A percentile compares a stretch with the other conserved stretches of the same genome.
Conservation (phyloP, 2,113 vertebrate genomes). For the Baryphthengus martii region DNA sequence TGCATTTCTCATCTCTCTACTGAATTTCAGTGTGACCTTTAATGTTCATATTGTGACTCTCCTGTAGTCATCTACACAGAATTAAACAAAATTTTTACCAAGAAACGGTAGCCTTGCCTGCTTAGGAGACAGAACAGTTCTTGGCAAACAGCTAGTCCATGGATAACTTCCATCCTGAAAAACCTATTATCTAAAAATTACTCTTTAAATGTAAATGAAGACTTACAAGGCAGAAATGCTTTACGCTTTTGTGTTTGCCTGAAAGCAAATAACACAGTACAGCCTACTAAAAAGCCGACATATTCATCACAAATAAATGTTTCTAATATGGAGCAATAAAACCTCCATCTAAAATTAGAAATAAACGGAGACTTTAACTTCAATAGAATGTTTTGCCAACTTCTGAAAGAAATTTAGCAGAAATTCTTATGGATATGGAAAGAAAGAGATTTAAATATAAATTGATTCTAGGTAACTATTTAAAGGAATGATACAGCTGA, state of each 20-base stretch:
- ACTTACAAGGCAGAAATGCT: not conserved
- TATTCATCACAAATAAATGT: not conserved
- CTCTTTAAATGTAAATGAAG: slow-evolving; percentile 35
- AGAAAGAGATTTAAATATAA: slow-evolving; percentile 10
- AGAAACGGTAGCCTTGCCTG: not conserved
- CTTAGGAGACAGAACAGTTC: not conserved
- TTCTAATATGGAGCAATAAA: not conserved
- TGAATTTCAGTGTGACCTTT: not conserved
- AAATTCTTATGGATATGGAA: not conserved
- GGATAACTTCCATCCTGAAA: not conserved
- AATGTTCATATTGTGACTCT: not conserved
- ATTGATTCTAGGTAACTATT: slow-evolving; percentile 1
- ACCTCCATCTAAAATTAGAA: not conserved
- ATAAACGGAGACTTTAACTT: not conserved
- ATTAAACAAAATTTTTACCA: not conserved
- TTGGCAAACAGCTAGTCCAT: not conserved
- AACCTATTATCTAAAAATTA: slow-evolving; percentile 40
- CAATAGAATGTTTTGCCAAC: not conserved
- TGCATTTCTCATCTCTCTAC: not conserved
- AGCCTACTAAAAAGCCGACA: not conserved
- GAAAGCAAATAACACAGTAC: not conserved
- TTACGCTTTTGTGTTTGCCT: not conserved
- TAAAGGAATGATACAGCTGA: not conserved
- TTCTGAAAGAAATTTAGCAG: not conserved
- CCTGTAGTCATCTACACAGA: not conserved